Evolutionary conservation across 2,113 vertebrate genomes (phyloP).

Genomic region (Alouatta palliata): DNA sequence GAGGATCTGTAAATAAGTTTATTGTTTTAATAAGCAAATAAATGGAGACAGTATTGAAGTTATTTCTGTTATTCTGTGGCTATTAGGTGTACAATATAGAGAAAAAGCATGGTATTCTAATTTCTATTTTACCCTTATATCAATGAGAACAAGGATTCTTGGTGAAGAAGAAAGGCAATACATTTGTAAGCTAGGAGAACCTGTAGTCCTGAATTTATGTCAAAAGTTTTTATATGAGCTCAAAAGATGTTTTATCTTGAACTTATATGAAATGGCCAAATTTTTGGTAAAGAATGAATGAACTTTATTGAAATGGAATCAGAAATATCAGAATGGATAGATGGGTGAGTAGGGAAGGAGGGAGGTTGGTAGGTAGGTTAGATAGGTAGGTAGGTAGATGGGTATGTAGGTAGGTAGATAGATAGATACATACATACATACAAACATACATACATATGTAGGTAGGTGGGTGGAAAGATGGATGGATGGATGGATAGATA

Average conservation of each 20-base stretch:
- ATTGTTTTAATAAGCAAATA: not conserved
- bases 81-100: not conserved
- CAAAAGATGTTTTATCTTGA: not conserved
- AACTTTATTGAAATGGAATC: not conserved
- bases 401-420: not conserved
- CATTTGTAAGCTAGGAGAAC: not conserved
- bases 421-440: not conserved
- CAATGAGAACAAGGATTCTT: not conserved
- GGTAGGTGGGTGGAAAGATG: not conserved
- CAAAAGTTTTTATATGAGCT: not conserved
- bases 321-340: not conserved
- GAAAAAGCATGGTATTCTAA: not conserved
- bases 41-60: not conserved
- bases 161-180: not conserved
- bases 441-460: no score
- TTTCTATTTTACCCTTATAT: not conserved
- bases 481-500: no score
- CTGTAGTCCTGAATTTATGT: not conserved
- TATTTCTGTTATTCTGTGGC: not conserved
- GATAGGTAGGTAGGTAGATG: not conserved
- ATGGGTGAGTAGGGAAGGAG: not conserved
- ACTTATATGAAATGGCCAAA: not conserved
- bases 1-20: not conserved
- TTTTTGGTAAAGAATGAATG: not conserved
- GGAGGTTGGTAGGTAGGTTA: not conserved